Evolutionary conservation across 1,140 invertebrate species (phyloP), one percentile per base, ranked within the genome.

Genomic region (Stegodyphus dumicola): DNA sequence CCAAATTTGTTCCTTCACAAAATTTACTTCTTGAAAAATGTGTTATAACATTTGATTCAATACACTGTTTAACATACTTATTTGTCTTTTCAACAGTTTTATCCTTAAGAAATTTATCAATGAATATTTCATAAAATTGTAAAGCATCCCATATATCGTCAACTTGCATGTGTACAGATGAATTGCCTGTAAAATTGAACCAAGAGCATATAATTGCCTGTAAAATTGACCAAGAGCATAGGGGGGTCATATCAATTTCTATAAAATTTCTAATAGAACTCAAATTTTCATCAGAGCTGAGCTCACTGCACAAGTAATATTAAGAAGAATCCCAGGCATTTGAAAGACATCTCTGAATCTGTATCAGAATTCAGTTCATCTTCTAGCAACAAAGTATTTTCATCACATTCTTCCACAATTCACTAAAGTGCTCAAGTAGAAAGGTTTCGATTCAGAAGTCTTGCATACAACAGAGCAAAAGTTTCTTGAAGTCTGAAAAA

Each of bases 91-190:
- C 56, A 33, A 60, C 56, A 60, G 15, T 60, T 60, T 60, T 60
- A 60, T 15, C 15, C 56, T 10, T 60, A 15, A 60, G 56, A 60
- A 15, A 60, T 10, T 0, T 2, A 60, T 60, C 1, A 60, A 81
- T 18, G n/a, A n/a, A 33, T 18, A 83, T 53, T 1, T 66, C 18
- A 7, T 13, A 51, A 74, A 10, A 49, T 69, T 64, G 64, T 17
- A 78, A 6, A 60, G 1, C 10, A 53, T 15, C 6, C 7, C 6
- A 52, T 1, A 7, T 71, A 13, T 69, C 49, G 71, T 56, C 81
- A 66, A 0, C 10, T 6, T 90, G 93, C 92, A 92, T 2, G 88
- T 90, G 49, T 90, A 92, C 53, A 89, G 90, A 48, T 86, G 0
- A 5, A 49, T 18, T 33, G 65, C 11, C 49, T 65, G 89, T 87